Evolutionary conservation across 2,113 vertebrate genomes (phyloP).

Genomic region (Pithys albifrons): DNA sequence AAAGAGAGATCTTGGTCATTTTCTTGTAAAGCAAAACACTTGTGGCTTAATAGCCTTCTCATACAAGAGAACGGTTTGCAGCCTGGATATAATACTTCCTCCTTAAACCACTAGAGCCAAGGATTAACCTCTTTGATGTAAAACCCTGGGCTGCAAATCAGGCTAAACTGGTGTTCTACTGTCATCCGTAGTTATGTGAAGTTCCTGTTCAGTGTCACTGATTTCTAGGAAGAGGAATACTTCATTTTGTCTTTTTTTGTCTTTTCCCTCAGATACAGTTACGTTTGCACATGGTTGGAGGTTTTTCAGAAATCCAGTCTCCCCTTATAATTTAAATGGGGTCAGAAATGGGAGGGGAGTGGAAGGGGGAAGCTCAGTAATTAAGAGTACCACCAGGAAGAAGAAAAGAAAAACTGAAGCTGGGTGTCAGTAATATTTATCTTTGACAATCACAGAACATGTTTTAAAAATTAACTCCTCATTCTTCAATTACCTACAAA

Average conservation of each 20-base stretch:
- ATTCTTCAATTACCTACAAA: neutral
- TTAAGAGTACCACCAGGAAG: neutral
- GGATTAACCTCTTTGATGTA: neutral
- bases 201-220: neutral
- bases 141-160: neutral
- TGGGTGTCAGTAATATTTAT: neutral
- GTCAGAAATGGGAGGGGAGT: neutral
- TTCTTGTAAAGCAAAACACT: neutral
- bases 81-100: neutral
- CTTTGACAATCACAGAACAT: neutral
- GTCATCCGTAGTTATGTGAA: neutral
- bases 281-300: neutral
- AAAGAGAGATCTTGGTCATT: neutral
- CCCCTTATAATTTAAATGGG: neutral
- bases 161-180: neutral
- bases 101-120: neutral
- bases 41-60: neutral
- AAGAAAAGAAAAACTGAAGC: neutral
- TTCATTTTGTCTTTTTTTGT: neutral
- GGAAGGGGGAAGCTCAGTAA: neutral
- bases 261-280: neutral
- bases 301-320: neutral
- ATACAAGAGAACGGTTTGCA: neutral
- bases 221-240: neutral
- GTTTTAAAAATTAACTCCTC: neutral